Evolutionary conservation across 2,888 invertebrate genomes (phyloP).

Genomic region (Anticlea derivata): DNA sequence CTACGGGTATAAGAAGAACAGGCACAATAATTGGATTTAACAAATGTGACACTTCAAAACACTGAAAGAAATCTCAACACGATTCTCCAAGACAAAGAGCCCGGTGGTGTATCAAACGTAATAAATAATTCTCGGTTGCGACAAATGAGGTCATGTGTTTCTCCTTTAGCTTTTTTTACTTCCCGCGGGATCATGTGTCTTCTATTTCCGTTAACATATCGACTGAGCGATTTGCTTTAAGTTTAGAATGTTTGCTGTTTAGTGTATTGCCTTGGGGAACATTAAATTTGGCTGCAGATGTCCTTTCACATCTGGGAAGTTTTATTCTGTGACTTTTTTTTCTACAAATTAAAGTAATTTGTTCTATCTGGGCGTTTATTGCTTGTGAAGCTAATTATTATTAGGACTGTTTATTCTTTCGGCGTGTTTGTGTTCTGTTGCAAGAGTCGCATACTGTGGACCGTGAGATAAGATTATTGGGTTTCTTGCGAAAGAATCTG

Average conservation of each 20-base stretch:
- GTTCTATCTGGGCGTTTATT: conserved; percentile 26
- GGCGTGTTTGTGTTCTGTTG: conserved; percentile 13
- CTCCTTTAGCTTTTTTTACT: conserved; percentile 78
- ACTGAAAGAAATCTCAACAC: conserved; percentile 67
- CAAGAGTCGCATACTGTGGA: conserved; percentile 8
- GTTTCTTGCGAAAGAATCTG: conserved; percentile 32
- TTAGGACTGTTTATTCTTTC: conserved; percentile 15
- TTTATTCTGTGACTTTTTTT: conserved; percentile 39
- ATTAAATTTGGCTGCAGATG: conserved; percentile 76
- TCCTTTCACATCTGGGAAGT: conserved; percentile 68
- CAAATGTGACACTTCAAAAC: conserved; percentile 5
- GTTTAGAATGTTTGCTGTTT: conserved; percentile 81
- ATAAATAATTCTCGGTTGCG: conserved; percentile 80
- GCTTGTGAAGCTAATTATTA: conserved; percentile 23
- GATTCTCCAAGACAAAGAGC: conserved; percentile 64
- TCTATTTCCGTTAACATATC: conserved; percentile 82
- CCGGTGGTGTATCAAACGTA: conserved; percentile 75
- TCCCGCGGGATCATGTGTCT: conserved; percentile 83
- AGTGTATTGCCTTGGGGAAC: conserved; percentile 76
- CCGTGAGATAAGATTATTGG: conserved; percentile 21
- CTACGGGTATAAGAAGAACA: too few species aligned
- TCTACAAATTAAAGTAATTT: conserved; percentile 30
- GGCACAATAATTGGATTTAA: too few species aligned
- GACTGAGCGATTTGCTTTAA: conserved; percentile 80
- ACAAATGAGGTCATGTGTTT: conserved; percentile 84